Evolutionary conservation across 1,140 invertebrate species (phyloP), one percentile per base, ranked within the genome.

Genomic region (Bombus impatiens): DNA sequence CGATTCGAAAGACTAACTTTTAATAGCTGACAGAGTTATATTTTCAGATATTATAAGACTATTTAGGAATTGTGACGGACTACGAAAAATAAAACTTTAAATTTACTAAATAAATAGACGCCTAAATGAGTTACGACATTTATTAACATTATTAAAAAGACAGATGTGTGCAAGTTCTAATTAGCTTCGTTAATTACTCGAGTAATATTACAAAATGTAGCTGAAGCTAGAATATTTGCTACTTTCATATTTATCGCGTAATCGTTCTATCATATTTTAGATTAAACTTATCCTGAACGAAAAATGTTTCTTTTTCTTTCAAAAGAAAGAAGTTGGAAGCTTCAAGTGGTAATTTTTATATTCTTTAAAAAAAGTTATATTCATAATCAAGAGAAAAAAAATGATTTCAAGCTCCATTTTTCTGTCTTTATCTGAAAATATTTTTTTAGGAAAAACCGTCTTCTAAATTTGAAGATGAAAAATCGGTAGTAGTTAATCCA

Each of bases 401-500:
- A 40, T 13, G 28, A 72, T 72, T 72, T 2, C 25, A 6, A 12
- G 40, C 12, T 4, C 0, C 8, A 25, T 37, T 37, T 25, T 37
- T 37, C 18, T 5, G 22, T 25, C 3, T 37, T 78, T 78, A 40
- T 78, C 10, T 78, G 35, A 35, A 78, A 62, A 59, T 40, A 25
- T 22, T 78, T 35, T 62, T 37, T 77, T 47, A 1, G 18, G 18
- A 32, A 32, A 40, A 28, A 2, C 25, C 9, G 15, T 28, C 25
- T 25, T 13, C 35, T 25, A 28, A 32, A 77, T 78, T 62, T 35
- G 57, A 57, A 18, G 25, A 62, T 78, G 76, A 59, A 78, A 78
- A 62, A 59, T 78, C 9, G 76, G 37, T n/a, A n/a, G 35, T 18
- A 28, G 37, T 53, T 78, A 78, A 78, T 32, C 53, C 37, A 53